A percentile compares a stretch with the other conserved stretches of the same genome.
Evolutionary conservation across 2,888 invertebrate genomes (phyloP).

Genomic region (Electrophaes corylata): DNA sequence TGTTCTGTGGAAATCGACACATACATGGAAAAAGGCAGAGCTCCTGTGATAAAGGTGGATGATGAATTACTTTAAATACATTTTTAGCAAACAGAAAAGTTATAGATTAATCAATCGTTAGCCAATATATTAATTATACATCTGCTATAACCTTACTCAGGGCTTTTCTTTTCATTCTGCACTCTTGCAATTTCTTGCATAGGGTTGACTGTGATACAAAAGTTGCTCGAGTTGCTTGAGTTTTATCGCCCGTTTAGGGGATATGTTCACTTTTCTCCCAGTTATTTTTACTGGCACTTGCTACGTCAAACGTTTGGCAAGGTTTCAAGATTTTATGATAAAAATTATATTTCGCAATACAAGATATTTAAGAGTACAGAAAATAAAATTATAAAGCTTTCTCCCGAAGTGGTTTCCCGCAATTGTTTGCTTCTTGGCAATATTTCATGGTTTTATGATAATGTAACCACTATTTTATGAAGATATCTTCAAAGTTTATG

Average conservation of each 20-base stretch:
- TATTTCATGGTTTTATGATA: constrained; percentile 3
- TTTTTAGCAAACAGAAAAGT: too few species aligned
- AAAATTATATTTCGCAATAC: constrained; percentile 3
- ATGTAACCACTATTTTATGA: background rate
- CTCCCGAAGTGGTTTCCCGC: background rate
- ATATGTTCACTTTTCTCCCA: constrained; percentile 9
- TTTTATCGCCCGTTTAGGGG: constrained; percentile 4
- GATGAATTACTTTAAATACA: too few species aligned
- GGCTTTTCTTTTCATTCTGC: too few species aligned
- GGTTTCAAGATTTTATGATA: constrained; percentile 22
- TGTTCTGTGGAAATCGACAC: too few species aligned
- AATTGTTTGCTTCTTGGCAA: constrained; percentile 1
- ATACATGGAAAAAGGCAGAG: too few species aligned
- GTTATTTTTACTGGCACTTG: constrained; percentile 24
- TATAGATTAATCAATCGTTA: too few species aligned
- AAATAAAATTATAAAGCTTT: background rate
- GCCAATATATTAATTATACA: too few species aligned
- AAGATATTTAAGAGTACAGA: background rate
- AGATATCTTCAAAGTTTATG: background rate
- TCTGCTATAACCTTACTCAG: too few species aligned
- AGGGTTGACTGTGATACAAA: background rate
- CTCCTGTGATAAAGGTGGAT: too few species aligned
- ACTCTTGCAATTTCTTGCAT: too few species aligned
- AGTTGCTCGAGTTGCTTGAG: background rate
- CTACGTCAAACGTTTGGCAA: constrained; percentile 21